These are phyloP conservation scores for Anguilla marmorata DNA, from an alignment of 2,797 vertebrate species.

Conservation along the genomic window DNA sequence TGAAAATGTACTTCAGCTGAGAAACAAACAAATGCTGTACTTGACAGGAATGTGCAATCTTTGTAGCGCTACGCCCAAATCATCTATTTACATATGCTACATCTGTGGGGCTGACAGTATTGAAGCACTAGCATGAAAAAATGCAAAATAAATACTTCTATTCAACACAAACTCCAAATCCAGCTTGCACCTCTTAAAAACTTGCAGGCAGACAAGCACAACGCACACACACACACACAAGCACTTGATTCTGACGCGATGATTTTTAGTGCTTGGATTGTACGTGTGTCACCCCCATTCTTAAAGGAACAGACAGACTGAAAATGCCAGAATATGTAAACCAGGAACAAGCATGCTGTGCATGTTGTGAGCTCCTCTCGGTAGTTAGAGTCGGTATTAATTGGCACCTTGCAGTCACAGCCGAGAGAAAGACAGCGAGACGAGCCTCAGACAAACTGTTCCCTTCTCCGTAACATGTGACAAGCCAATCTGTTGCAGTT, in stretches of 20 bases:
- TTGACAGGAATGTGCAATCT: background rate
- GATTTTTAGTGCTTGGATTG: background rate
- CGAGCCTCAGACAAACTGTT: background rate
- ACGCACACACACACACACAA: background rate
- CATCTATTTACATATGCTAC: background rate
- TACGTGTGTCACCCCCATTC: background rate
- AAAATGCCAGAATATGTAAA: background rate
- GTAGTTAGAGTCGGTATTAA: background rate
- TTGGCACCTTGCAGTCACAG: background rate
- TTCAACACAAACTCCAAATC: slow-evolving; percentile 14
- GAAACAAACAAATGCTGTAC: background rate
- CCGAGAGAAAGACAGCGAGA: background rate
- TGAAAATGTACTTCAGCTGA: background rate
- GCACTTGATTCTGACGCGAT: background rate
- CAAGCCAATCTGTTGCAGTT: slow-evolving; percentile 16
- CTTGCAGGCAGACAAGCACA: background rate
- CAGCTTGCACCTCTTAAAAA: slow-evolving; percentile 2
- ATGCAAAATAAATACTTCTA: slow-evolving; percentile 6
- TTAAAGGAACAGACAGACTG: background rate
- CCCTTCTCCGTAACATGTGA: background rate
- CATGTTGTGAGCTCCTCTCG: background rate
- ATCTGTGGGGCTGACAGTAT: background rate
- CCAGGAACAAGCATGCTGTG: background rate
- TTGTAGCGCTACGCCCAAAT: background rate
- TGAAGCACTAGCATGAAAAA: background rate